phyloP scores from a whole-genome alignment of 2,113 vertebrate species.

The Pangasianodon gigas region DNA sequence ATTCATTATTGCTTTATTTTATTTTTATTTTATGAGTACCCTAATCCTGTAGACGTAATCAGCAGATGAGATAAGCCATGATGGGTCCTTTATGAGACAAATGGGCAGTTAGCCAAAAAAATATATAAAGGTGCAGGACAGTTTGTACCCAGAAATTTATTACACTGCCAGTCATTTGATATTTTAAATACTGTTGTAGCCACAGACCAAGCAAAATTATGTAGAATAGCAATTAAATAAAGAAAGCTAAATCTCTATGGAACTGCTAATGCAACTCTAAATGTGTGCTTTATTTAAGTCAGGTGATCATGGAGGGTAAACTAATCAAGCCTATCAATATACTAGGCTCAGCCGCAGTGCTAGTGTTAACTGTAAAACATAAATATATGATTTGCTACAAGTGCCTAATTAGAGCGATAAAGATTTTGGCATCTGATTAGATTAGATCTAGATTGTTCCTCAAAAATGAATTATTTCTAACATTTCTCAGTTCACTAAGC shows the following conservation, averaged over 20 bases:
- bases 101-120: neutral
- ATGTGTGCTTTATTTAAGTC: neutral
- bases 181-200: neutral
- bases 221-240: neutral
- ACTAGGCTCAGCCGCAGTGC: neutral
- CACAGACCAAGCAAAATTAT: neutral
- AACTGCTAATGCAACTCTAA: neutral
- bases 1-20: neutral
- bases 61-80: slow-evolving; percentile 1
- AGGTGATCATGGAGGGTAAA: neutral
- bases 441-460: neutral
- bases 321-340: neutral
- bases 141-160: neutral
- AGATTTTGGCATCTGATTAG: neutral
- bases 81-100: neutral
- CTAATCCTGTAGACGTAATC: neutral
- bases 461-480: neutral
- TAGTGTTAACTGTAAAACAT: neutral
- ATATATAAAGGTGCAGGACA: neutral
- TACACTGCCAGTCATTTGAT: neutral
- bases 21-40: slow-evolving; percentile 1
- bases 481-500: neutral
- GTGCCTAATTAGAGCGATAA: neutral
- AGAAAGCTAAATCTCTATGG: neutral
- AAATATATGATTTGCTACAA: neutral